Evolutionary conservation across 2,888 invertebrate species (phyloP).

Genomic region (Ceramica pisi): DNA sequence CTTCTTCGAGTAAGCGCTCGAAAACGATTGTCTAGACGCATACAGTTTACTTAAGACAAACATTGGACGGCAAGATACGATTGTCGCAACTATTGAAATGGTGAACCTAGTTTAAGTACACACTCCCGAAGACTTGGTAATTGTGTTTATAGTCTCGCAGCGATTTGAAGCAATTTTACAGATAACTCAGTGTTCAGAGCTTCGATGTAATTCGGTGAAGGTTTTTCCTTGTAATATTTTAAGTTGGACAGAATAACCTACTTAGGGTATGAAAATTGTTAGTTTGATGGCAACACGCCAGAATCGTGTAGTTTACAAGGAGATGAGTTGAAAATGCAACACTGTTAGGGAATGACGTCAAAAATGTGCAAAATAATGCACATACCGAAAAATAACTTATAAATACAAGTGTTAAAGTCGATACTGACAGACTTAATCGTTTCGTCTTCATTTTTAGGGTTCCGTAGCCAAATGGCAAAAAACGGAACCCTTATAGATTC

Average conservation of each 20-base stretch:
- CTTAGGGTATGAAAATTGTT: neutral
- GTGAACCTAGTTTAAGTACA: conserved; percentile 11
- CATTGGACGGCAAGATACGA: conserved; percentile 6
- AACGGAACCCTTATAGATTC: no score
- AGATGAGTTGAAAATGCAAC: neutral
- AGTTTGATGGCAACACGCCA: neutral
- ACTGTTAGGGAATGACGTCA: no score
- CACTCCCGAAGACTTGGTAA: neutral
- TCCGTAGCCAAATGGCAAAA: no score
- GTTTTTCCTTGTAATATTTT: neutral
- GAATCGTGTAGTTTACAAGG: neutral
- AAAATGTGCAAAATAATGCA: no score
- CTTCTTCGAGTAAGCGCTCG: neutral
- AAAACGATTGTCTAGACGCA: neutral
- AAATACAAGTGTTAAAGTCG: no score
- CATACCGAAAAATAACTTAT: no score
- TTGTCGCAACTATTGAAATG: conserved; percentile 9
- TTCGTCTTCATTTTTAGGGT: no score
- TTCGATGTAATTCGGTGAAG: neutral
- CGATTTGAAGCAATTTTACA: neutral
- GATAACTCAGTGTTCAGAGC: neutral
- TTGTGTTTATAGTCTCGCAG: conserved; percentile 18
- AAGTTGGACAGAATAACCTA: neutral
- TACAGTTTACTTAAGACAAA: conserved; percentile 22
- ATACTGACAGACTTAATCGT: no score